phyloP scores from a whole-genome alignment of 1,140 invertebrate genomes.

The Bombyx mandarina region DNA sequence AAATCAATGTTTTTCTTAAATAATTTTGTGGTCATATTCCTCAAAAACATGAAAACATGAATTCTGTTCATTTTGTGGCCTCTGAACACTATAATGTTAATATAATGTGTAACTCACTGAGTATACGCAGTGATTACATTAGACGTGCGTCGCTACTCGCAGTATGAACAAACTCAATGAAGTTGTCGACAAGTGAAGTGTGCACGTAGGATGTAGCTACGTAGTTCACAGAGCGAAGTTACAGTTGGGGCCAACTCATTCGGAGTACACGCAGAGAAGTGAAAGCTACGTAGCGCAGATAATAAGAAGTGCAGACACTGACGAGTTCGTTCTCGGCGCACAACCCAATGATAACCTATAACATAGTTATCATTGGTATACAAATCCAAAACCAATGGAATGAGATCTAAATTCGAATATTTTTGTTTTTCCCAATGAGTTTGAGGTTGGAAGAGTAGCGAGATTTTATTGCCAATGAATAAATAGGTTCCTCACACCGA shows the following conservation, averaged over 20 bases:
- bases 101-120: slow-evolving; percentile 69
- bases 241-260: slow-evolving; percentile 57
- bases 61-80: slow-evolving; percentile 2
- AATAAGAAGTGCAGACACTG: slow-evolving; percentile 70
- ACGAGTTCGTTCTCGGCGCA: slow-evolving; percentile 66
- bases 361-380: slow-evolving; percentile 71
- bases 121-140: slow-evolving; percentile 66
- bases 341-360: slow-evolving; percentile 71
- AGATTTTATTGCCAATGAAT: no score
- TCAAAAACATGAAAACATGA: no score
- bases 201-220: slow-evolving; percentile 59
- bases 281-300: slow-evolving; percentile 68
- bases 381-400: slow-evolving; percentile 51
- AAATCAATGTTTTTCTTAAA: no score
- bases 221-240: slow-evolving; percentile 62
- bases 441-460: no score
- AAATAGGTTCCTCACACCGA: neutral
- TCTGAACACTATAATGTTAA: slow-evolving; percentile 53
- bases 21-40: no score
- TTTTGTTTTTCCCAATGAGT: no score
- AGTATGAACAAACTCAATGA: slow-evolving; percentile 58
- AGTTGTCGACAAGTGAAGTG: slow-evolving; percentile 57
- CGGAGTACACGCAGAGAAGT: slow-evolving; percentile 62
- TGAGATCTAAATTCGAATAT: slow-evolving; percentile 9
- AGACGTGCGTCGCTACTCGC: slow-evolving; percentile 52